These are phyloP conservation scores for Microctonus hyperodae DNA, from an alignment of 2,888 invertebrate genomes.

Conservation along the genomic window DNA sequence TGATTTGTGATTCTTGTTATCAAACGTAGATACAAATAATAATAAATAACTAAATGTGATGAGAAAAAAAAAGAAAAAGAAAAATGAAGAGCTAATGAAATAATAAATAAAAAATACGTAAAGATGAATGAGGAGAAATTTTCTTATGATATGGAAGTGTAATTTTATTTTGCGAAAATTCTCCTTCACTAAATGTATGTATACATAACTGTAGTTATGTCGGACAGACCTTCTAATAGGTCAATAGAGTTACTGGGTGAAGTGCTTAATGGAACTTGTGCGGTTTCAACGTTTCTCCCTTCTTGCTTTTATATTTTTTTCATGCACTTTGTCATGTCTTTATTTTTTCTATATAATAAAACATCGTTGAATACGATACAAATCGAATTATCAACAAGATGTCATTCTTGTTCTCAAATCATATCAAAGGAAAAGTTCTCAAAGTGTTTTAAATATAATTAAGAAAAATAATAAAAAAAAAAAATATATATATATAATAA, in stretches of 20 bases:
- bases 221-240: constrained; percentile 38
- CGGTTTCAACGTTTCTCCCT: constrained; percentile 35
- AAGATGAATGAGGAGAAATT: constrained; percentile 1
- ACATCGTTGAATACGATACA: constrained; percentile 35
- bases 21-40: neutral
- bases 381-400: constrained; percentile 39
- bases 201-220: constrained; percentile 3
- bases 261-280: constrained; percentile 43
- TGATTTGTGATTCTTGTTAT: constrained; percentile 7
- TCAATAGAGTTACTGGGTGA: constrained; percentile 39
- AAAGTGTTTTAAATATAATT: neutral
- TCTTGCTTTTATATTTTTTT: constrained; percentile 1
- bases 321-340: constrained; percentile 21
- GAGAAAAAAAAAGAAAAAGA: neutral
- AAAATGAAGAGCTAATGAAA: neutral
- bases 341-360: constrained; percentile 25
- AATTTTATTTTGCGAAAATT: constrained; percentile 26
- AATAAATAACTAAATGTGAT: neutral
- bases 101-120: neutral
- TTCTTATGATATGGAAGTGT: constrained; percentile 6
- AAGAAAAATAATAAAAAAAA: neutral
- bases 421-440: constrained; percentile 2
- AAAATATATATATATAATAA: neutral
- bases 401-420: constrained; percentile 3
- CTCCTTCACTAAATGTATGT: neutral